phyloP scores from a whole-genome alignment of 2,113 vertebrate genomes.

The Genyomyrus donnyi region DNA sequence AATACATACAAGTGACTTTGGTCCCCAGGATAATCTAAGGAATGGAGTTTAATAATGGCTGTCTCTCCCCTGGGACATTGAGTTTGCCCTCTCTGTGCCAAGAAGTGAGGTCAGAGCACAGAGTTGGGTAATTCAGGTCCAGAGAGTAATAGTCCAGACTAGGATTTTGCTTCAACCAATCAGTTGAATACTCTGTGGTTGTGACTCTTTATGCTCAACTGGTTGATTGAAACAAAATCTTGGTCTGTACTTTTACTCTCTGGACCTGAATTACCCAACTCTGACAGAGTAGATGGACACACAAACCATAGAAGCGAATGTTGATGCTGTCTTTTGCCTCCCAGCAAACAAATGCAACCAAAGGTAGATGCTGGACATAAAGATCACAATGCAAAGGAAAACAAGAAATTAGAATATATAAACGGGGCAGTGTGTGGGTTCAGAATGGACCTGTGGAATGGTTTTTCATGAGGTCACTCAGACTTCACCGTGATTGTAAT shows the following conservation, averaged over 20 bases:
- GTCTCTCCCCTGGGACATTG: neutral
- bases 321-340: neutral
- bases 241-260: too few relatives aligned
- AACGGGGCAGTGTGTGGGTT: neutral
- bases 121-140: too few relatives aligned
- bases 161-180: too few relatives aligned
- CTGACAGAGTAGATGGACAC: neutral
- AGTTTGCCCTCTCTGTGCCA: neutral
- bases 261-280: too few relatives aligned
- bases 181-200: too few relatives aligned
- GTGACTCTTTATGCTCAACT: too few relatives aligned
- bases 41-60: neutral
- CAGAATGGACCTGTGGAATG: neutral
- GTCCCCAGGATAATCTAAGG: neutral
- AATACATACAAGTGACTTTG: neutral
- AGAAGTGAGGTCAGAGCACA: neutral
- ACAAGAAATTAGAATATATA: neutral
- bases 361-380: neutral
- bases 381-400: neutral
- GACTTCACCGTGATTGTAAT: neutral
- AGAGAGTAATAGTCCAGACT: too few relatives aligned
- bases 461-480: neutral
- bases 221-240: too few relatives aligned
- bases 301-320: neutral
- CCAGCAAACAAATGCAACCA: neutral